phyloP scores from a whole-genome alignment of 2,113 vertebrate genomes.

The Nannobrachium achirus region DNA sequence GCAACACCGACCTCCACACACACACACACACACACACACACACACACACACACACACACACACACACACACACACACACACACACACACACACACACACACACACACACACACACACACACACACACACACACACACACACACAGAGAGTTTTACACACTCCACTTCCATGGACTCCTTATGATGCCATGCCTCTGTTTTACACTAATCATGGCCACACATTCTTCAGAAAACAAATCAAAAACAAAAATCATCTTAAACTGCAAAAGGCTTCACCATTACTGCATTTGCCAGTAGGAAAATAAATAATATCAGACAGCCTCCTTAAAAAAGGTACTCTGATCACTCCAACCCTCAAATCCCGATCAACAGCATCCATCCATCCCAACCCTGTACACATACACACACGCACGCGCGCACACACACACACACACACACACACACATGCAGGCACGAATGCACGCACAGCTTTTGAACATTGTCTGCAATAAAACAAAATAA shows the following conservation, averaged over 20 bases:
- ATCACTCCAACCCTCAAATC: background rate
- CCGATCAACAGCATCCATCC: background rate
- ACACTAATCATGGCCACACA: slow-evolving; percentile 12
- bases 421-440: too few relatives aligned
- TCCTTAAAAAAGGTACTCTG: too few relatives aligned
- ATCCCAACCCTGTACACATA: too few relatives aligned
- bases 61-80: too few relatives aligned
- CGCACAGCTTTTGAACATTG: slow-evolving; percentile 11
- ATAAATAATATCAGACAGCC: too few relatives aligned
- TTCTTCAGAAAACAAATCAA: background rate
- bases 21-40: slow-evolving; percentile 18
- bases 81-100: too few relatives aligned
- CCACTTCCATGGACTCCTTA: slow-evolving; percentile 13
- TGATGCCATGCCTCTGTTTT: slow-evolving; percentile 8
- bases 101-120: too few relatives aligned
- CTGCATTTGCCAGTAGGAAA: too few relatives aligned
- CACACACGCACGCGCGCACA: too few relatives aligned
- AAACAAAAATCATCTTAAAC: background rate
- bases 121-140: slow-evolving; percentile 8
- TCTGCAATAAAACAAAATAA: background rate
- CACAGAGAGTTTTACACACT: slow-evolving; percentile 33
- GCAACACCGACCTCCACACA: slow-evolving; percentile 15
- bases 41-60: slow-evolving; percentile 25
- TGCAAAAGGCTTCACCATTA: too few relatives aligned
- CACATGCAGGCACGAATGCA: too few relatives aligned